These are phyloP conservation scores for Ctenodactylus gundi DNA, from an alignment of 2,113 vertebrate genomes.

Conservation along the genomic window DNA sequence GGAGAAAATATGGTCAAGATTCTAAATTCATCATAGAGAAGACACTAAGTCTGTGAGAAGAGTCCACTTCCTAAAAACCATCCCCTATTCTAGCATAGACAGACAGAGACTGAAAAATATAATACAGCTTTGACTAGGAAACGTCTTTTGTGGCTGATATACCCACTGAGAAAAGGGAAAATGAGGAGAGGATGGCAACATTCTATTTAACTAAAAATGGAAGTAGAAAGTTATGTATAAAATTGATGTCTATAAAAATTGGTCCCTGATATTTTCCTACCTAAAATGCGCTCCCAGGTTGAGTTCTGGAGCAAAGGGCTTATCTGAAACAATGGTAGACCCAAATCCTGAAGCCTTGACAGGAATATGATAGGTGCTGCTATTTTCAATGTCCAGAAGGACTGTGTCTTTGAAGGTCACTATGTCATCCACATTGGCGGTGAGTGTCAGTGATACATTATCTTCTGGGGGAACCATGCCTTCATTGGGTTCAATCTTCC, in stretches of 20 bases:
- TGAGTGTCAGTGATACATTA: slow-evolving; percentile 83
- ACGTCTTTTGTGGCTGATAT: neutral
- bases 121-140: neutral
- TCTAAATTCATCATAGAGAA: slow-evolving; percentile 3
- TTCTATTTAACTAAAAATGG: neutral
- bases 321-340: slow-evolving; percentile 90
- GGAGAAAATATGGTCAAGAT: neutral
- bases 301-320: slow-evolving; percentile 85
- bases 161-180: neutral
- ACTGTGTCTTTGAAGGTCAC: slow-evolving; percentile 85
- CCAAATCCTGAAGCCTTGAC: slow-evolving; percentile 87
- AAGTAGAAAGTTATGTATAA: no score
- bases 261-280: slow-evolving; percentile 76
- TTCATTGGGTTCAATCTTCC: slow-evolving; percentile 86
- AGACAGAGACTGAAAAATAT: neutral
- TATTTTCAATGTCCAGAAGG: slow-evolving; percentile 83
- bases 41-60: neutral
- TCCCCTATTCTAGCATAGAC: neutral
- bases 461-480: slow-evolving; percentile 83
- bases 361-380: slow-evolving; percentile 76
- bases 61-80: neutral
- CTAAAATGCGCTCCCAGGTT: slow-evolving; percentile 90
- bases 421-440: slow-evolving; percentile 87
- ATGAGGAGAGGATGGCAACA: neutral
- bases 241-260: neutral